Evolutionary conservation across 2,113 vertebrate species (phyloP).

Genomic region (Urocolius indicus): DNA sequence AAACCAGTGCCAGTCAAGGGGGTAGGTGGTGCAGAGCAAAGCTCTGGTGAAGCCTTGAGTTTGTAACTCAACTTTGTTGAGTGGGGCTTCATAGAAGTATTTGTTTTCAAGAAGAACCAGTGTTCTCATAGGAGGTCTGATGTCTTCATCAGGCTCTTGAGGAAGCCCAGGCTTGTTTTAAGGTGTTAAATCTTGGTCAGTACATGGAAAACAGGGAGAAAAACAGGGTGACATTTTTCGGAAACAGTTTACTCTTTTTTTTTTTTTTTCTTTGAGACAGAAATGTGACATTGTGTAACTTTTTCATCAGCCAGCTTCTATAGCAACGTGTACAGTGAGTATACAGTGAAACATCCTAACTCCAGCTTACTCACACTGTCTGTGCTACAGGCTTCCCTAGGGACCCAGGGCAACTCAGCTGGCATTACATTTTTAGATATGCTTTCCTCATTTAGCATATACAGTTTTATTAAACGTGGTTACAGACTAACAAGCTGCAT

Average conservation of each 20-base stretch:
- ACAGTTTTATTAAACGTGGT: not conserved
- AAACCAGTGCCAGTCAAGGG: fast-evolving
- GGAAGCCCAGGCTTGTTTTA: not conserved
- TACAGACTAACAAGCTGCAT: not conserved
- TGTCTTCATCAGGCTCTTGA: not conserved
- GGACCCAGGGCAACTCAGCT: not conserved
- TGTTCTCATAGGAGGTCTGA: not conserved
- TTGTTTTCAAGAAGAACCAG: not conserved
- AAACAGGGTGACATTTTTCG: not conserved
- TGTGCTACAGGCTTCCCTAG: not conserved
- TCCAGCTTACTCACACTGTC: not conserved
- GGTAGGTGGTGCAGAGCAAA: not conserved
- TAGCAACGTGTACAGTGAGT: not conserved
- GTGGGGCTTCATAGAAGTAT: not conserved
- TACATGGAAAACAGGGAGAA: not conserved
- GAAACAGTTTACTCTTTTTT: not conserved
- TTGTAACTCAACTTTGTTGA: not conserved
- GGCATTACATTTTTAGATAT: not conserved
- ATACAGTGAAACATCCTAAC: not conserved
- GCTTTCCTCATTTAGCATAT: conserved; percentile 3
- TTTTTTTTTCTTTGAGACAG: not conserved
- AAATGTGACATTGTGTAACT: not conserved
- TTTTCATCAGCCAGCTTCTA: not conserved
- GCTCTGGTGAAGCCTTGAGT: not conserved
- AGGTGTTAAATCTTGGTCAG: not conserved